Conservation (phyloP, 2,797 vertebrate genomes). For the Hapalemur alaotrensis region DNA sequence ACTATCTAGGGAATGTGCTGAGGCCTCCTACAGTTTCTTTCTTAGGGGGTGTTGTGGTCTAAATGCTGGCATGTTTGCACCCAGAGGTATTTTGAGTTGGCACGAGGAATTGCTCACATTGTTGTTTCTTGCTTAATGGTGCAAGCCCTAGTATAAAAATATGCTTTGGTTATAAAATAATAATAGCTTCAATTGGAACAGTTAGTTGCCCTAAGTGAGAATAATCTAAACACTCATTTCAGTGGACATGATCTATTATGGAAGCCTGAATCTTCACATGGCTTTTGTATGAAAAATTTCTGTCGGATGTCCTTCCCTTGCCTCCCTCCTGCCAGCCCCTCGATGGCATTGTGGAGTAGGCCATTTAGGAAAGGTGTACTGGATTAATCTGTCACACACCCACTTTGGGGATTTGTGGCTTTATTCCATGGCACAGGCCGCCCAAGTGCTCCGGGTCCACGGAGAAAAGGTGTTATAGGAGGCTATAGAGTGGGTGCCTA, state of each 20-base stretch:
- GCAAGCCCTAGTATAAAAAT: constrained; percentile 57
- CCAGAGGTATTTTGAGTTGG: constrained; percentile 76
- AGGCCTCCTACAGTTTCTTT: constrained; percentile 73
- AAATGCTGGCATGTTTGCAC: constrained; percentile 69
- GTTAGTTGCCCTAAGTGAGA: not conserved
- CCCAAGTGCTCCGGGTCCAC: not conserved
- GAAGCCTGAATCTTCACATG: not conserved
- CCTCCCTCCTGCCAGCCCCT: not conserved
- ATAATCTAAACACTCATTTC: not conserved
- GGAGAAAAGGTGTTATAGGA: not conserved
- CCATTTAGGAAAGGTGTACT: not conserved
- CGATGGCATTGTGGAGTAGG: not conserved
- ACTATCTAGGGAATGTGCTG: constrained; percentile 82
- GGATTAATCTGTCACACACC: not conserved
- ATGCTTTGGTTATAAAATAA: constrained; percentile 53
- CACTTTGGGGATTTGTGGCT: not conserved
- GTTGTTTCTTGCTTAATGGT: constrained; percentile 74
- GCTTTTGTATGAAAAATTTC: not conserved
- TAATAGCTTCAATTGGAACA: not conserved
- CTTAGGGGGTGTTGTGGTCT: constrained; percentile 62
- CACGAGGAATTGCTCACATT: constrained; percentile 65
- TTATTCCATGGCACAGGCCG: not conserved
- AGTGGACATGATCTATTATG: not conserved
- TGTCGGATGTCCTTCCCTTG: not conserved
- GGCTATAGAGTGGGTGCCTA: not conserved